phyloP scores from a whole-genome alignment of 2,113 vertebrate genomes.

The Oriolus oriolus region DNA sequence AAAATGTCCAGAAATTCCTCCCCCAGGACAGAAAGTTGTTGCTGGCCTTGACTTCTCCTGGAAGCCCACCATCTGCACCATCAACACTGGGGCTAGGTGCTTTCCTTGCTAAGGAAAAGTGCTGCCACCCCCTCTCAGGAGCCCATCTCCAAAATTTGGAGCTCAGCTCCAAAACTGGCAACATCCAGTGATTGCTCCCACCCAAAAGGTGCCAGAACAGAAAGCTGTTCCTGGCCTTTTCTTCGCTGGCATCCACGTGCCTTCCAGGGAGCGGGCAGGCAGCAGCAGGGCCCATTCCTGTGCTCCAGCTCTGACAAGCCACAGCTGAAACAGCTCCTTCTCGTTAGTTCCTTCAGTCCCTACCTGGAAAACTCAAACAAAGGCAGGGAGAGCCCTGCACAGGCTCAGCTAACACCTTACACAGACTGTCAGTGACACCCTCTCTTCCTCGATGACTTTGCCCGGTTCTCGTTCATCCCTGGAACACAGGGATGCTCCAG shows the following conservation, averaged over 20 bases:
- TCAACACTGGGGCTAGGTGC: background rate
- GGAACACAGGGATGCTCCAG: background rate
- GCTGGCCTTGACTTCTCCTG: background rate
- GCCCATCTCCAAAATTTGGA: too few species aligned
- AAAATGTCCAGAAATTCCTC: background rate
- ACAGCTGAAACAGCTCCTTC: background rate
- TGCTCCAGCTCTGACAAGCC: background rate
- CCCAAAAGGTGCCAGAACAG: background rate
- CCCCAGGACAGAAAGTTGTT: background rate
- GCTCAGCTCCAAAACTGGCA: background rate
- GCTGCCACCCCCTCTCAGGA: fast-evolving
- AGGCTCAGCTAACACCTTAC: background rate
- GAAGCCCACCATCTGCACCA: background rate
- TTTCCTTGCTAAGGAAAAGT: background rate
- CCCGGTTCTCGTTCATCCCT: too few species aligned
- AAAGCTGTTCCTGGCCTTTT: background rate
- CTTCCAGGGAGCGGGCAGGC: background rate
- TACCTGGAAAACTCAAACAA: background rate
- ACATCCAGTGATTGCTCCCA: background rate
- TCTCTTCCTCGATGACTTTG: background rate
- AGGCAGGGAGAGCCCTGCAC: background rate
- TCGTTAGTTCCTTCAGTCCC: background rate
- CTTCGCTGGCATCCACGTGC: background rate
- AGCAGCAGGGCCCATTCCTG: fast-evolving
- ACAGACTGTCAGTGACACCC: background rate